Evolutionary conservation across 1,140 invertebrate species (phyloP).

Genomic region (Argopecten irradians): DNA sequence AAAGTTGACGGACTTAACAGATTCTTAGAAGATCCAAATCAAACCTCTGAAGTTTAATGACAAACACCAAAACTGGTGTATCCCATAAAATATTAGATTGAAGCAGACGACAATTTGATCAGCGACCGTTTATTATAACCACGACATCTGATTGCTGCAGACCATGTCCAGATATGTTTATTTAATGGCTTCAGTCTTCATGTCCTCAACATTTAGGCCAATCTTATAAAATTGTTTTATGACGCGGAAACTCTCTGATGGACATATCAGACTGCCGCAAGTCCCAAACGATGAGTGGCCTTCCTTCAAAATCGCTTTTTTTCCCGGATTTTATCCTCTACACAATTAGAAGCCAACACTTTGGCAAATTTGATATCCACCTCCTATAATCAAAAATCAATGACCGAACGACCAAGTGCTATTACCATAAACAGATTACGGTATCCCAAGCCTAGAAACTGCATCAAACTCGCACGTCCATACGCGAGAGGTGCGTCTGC

Average conservation of each 20-base stretch:
- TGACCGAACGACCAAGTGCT: not conserved
- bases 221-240: conserved; percentile 24
- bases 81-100: not conserved
- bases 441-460: not conserved
- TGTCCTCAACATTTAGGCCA: not conserved
- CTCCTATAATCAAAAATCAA: conserved; percentile 18
- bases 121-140: not conserved
- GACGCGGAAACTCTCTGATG: not conserved
- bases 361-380: conserved; percentile 18
- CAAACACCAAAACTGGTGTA: not conserved
- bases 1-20: not conserved
- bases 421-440: conserved; percentile 12
- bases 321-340: conserved; percentile 9
- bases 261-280: not conserved
- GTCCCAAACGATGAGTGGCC: not conserved
- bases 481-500: not conserved
- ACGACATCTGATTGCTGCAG: not conserved
- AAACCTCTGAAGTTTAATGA: not conserved
- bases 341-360: conserved; percentile 21
- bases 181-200: not conserved
- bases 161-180: conserved; percentile 4
- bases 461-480: not conserved
- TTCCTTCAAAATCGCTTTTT: not conserved
- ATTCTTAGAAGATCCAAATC: not conserved
- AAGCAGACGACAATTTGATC: not conserved